Conservation (phyloP, 2,888 invertebrate genomes). For the Pristionchus entomophagus region DNA sequence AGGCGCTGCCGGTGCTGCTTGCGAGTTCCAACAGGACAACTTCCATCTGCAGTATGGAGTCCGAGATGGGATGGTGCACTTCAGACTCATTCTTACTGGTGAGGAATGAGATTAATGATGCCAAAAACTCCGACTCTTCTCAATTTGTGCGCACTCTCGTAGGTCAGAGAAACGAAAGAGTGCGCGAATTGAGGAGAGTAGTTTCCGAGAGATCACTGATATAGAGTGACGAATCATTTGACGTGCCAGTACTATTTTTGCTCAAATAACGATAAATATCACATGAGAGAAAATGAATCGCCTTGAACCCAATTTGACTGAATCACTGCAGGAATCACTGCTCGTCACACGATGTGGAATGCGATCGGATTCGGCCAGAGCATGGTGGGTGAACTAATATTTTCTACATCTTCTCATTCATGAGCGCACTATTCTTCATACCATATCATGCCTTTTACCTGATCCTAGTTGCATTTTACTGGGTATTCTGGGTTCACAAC, state of each 20-base stretch:
- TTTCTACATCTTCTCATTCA: not conserved
- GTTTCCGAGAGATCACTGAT: no score
- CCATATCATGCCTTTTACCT: no score
- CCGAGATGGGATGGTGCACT: slow-evolving; percentile 61
- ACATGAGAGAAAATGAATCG: no score
- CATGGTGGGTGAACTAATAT: slow-evolving; percentile 70
- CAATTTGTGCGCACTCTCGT: no score
- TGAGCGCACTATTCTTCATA: not conserved
- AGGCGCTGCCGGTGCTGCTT: slow-evolving; percentile 19
- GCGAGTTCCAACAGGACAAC: slow-evolving; percentile 48
- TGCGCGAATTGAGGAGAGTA: no score
- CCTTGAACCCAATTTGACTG: not conserved
- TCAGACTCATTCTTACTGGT: slow-evolving; percentile 62
- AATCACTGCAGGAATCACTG: slow-evolving; percentile 53
- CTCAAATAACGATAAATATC: no score
- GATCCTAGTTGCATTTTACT: no score
- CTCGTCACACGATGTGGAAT: slow-evolving; percentile 63
- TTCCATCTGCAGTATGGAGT: slow-evolving; percentile 56
- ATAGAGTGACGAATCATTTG: no score
- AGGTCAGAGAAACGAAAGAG: no score
- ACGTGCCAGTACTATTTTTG: no score
- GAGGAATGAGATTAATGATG: not conserved
- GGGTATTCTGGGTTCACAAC: no score
- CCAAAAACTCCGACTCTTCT: no score
- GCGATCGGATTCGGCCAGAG: slow-evolving; percentile 70